Conservation (phyloP, 2,113 vertebrate genomes). For the Seriola dumerili region DNA sequence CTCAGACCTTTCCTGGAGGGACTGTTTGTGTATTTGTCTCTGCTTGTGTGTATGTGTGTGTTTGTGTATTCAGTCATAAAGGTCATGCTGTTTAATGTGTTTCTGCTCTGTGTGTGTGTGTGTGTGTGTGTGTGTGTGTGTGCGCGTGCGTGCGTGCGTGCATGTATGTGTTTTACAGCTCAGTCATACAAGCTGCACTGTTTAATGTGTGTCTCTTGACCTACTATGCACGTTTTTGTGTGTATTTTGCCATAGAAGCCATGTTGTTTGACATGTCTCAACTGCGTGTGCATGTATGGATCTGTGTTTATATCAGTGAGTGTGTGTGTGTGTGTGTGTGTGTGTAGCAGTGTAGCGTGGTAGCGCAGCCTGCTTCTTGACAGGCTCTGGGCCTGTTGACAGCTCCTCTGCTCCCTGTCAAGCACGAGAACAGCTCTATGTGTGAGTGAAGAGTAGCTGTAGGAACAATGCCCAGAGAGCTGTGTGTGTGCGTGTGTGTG, state of each 20-base stretch:
- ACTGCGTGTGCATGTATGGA: conserved; percentile 41
- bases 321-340: conserved; percentile 42
- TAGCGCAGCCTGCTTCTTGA: conserved; percentile 59
- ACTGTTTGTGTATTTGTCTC: conserved; percentile 65
- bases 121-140: conserved; percentile 8
- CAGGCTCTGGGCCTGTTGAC: conserved; percentile 73
- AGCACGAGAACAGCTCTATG: conserved; percentile 72
- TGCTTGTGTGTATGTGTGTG: conserved; percentile 22
- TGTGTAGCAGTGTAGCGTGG: conserved; percentile 39
- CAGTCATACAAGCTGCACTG: conserved; percentile 16
- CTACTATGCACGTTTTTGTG: conserved; percentile 37
- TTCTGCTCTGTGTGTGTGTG: conserved; percentile 41
- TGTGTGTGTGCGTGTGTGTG: conserved; percentile 2
- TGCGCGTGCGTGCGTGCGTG: conserved; percentile 35
- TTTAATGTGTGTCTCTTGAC: conserved; percentile 52
- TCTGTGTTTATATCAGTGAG: conserved; percentile 62
- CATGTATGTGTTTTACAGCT: conserved; percentile 21
- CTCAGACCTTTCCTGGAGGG: conserved; percentile 58
- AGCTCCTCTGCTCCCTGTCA: conserved; percentile 80
- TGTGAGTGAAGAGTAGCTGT: conserved; percentile 74
- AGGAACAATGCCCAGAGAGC: conserved; percentile 65
- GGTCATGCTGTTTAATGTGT: conserved; percentile 58
- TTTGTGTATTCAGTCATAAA: conserved; percentile 62
- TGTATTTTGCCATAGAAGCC: conserved; percentile 56
- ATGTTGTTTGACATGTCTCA: conserved; percentile 66